Evolutionary conservation across 1,140 invertebrate species (phyloP).

Genomic region (Chelonus insularis): DNA sequence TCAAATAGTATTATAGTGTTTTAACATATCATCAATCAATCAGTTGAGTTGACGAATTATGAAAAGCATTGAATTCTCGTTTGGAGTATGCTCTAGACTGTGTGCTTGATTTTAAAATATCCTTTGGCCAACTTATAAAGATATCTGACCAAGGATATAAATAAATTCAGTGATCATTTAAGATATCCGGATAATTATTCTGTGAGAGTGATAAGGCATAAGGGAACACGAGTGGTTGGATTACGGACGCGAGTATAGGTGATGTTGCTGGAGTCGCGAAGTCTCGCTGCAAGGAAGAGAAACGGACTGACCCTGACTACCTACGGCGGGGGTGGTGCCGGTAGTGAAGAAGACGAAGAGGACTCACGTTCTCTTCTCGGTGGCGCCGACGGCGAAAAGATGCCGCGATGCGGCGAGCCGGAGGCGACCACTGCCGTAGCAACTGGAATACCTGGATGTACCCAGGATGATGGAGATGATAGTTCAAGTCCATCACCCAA

Average conservation of each 20-base stretch:
- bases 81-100: no score
- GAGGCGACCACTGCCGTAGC: constrained; percentile 30
- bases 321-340: constrained; percentile 51
- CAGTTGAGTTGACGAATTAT: no score
- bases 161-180: no score
- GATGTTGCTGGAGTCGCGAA: constrained; percentile 62
- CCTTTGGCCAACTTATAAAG: no score
- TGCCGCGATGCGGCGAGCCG: constrained; percentile 34
- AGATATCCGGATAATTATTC: no score
- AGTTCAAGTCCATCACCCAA: constrained; percentile 54
- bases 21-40: no score
- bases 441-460: constrained; percentile 41
- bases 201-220: constrained; percentile 21
- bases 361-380: constrained; percentile 61
- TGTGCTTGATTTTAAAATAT: no score
- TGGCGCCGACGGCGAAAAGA: constrained; percentile 51
- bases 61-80: no score
- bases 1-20: no score
- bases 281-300: constrained; percentile 58
- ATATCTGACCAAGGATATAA: no score
- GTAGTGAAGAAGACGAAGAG: constrained; percentile 60
- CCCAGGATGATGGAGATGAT: constrained; percentile 48
- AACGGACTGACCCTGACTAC: constrained; percentile 59
- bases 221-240: constrained; percentile 32
- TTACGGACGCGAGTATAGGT: constrained; percentile 34